Base-by-base conservation (phyloP, 2,888 invertebrate species). In the Vanessa cardui region DNA sequence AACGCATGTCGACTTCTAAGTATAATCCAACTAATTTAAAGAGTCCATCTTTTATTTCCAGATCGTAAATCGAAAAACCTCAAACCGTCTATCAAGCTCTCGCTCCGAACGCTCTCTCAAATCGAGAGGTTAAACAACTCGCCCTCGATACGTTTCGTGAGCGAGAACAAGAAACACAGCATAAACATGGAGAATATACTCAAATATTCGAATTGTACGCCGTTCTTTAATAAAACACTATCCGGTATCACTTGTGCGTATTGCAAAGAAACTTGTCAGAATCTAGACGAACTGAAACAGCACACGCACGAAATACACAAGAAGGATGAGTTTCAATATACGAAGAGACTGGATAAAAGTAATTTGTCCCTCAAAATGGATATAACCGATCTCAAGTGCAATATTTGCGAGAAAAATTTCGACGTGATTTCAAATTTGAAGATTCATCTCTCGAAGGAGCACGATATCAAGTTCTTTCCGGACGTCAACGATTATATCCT, bases 361-460 rank as follows among this genome's bases (percentile, higher is more conserved):
- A 90, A 90, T 20, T 58, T 91, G n/a, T 84, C 88, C 0, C 79
- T 90, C 6, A 91, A 91, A 84, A 79, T 91, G 26, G 91, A 92
- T 59, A 90, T 90, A 20, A 86, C 89, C 1, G 83, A 89, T 47
- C 39, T 92, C 0, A 79, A 81, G 66, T 92, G 91, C 70, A 86
- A 76, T 0, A 54, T 89, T 0, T 92, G 91, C 58, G 71, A 80
- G 1, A 44, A 70, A 0, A 79, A 75, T 0, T 68, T 79, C 1
- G 80, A 85, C 8, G 69, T 78, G 0, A 85, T 91, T 62, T 45
- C 79, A 0, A 80, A 74, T 47, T 56, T 92, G 4, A 90, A 89
- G 68, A 78, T 76, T 0, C 92, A 92, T 66, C 56, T 92, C 0
- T 79, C 74, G 0, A 81, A 79, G 18, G 79, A 83, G 16, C 92